Conservation (phyloP, 2,797 vertebrate species). For the Scolopax bukidnonensis region DNA sequence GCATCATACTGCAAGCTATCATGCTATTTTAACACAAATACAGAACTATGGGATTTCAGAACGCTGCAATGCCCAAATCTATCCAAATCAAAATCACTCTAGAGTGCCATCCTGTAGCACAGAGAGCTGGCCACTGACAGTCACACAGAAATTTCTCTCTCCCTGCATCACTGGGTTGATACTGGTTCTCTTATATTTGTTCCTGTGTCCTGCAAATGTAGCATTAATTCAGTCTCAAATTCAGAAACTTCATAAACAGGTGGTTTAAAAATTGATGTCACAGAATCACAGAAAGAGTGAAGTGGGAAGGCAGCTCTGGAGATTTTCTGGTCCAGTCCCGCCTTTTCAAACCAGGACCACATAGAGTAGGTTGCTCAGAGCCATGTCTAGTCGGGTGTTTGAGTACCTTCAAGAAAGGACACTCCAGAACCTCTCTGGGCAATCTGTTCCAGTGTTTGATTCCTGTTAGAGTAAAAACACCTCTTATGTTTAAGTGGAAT, state of each 20-base stretch:
- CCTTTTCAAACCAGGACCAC: neutral
- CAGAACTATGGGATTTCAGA: neutral
- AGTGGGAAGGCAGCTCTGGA: neutral
- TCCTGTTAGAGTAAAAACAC: neutral
- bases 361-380: neutral
- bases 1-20: neutral
- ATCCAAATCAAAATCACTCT: constrained; percentile 12
- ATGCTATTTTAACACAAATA: neutral
- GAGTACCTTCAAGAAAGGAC: neutral
- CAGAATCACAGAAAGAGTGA: neutral
- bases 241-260: neutral
- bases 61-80: neutral
- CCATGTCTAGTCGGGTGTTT: neutral
- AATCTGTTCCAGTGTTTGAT: neutral
- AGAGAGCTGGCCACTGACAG: neutral
- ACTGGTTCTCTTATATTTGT: neutral
- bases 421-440: neutral
- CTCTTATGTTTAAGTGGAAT: neutral
- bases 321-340: neutral
- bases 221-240: neutral
- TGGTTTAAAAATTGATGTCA: neutral
- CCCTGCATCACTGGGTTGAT: neutral
- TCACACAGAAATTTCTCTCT: too few species aligned
- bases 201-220: neutral
- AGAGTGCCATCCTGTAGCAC: constrained; percentile 48